Conservation (phyloP, 2,797 vertebrate genomes). For the Channallabes apus region DNA sequence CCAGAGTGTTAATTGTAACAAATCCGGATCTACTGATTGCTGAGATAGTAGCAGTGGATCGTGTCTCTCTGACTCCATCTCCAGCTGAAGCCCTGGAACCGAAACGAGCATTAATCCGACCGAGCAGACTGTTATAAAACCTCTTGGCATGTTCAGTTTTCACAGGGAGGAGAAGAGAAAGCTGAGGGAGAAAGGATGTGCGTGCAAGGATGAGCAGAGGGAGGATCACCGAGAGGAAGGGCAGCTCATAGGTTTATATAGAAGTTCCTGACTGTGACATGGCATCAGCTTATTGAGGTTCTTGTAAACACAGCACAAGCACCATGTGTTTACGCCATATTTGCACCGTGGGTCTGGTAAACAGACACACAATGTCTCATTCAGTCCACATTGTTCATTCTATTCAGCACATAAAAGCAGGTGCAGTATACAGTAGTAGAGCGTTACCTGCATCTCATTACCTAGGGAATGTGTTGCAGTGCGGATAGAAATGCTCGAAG, state of each 20-base stretch:
- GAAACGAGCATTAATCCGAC: slow-evolving; percentile 63
- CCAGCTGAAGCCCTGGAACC: slow-evolving; percentile 58
- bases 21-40: neutral
- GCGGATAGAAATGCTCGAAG: neutral
- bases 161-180: slow-evolving; percentile 53
- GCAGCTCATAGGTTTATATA: neutral
- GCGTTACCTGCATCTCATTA: neutral
- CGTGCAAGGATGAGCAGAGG: neutral
- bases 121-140: slow-evolving; percentile 67
- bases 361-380: neutral
- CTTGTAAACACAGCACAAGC: slow-evolving; percentile 46
- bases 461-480: neutral
- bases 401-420: neutral
- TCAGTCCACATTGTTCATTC: neutral
- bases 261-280: slow-evolving; percentile 47
- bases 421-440: neutral
- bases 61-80: slow-evolving; percentile 21
- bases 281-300: slow-evolving; percentile 47
- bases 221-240: neutral
- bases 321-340: slow-evolving; percentile 19
- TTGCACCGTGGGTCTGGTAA: slow-evolving; percentile 25
- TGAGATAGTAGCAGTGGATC: neutral
- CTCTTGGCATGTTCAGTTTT: slow-evolving; percentile 61
- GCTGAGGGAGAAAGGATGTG: slow-evolving; percentile 18
- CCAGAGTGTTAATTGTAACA: neutral